Base-by-base conservation (phyloP, 2,113 vertebrate genomes). In the Dipodomys stephensi region DNA sequence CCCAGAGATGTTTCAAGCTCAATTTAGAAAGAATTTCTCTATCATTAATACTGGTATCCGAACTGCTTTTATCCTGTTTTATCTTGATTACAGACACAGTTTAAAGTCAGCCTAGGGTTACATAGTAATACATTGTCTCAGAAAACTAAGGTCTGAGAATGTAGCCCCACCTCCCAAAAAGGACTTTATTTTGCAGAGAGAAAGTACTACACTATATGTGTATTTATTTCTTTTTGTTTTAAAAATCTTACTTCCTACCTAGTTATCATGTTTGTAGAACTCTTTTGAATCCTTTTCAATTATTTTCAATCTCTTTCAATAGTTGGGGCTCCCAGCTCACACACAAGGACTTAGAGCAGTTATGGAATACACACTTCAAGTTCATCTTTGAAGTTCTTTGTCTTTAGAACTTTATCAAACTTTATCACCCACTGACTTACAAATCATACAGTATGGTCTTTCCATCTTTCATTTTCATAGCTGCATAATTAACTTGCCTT, bases 371-470 rank as follows among this genome's bases (percentile, higher is more conserved):
- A 87, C 3, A 44, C 62, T 39, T 94, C 83, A 39, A 44, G 86
- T 79, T 49, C 39, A 88, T 82, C 46, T 22, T 67, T 53, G 6
- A 64, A 30, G 53, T 53, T 92, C 32, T 11, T 39, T 84, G 20
- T 74, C 69, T 81, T 93, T 27, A 73, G 88, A 94, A 88, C n/a
- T 19, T 46, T 72, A 46, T 46, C 20, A 82, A 94, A 88, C n/a
- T 19, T 46, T 72, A 46, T 35, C 25, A 78, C 35, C 65, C 83
- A 49, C 5, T 32, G 60, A 86, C 77, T 82, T 13, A 69, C 57
- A 85, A 78, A 23, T 11, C 62, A 78, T 15, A 77, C 2, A 44
- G 3, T 44, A 9, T 0, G 16, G 20, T 88, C 64, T 62, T 96
- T 74, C 35, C 30, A 84, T 39, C 6, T 57, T 83, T 81, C 74